A percentile compares a stretch with the other conserved stretches of the same genome.
Evolutionary conservation across 2,113 vertebrate genomes (phyloP).

Genomic region (Eupsittula cactorum): DNA sequence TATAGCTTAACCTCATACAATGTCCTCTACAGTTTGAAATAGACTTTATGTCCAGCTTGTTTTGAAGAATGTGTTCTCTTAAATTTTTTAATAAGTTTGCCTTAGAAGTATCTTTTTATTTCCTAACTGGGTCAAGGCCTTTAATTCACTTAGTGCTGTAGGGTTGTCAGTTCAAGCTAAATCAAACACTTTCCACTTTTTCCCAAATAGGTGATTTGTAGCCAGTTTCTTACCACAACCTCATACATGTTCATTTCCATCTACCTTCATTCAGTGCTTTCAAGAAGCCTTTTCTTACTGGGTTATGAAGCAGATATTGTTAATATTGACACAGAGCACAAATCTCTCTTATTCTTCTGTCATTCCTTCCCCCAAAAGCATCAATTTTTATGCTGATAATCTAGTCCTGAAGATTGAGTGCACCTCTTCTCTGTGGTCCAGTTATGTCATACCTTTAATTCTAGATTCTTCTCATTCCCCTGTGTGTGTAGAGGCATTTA

Average conservation of each 20-base stretch:
- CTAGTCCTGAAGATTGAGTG: neutral
- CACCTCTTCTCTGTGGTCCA: neutral
- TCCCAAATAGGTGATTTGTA: neutral
- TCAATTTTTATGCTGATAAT: neutral
- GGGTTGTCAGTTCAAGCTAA: neutral
- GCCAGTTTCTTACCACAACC: neutral
- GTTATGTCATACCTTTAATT: neutral
- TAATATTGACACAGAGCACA: neutral
- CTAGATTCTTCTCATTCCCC: neutral
- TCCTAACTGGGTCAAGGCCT: neutral
- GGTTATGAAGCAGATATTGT: neutral
- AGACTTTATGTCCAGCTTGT: neutral
- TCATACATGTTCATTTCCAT: neutral
- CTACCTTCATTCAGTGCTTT: neutral
- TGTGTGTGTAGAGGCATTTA: neutral
- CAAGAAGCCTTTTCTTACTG: neutral
- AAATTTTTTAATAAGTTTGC: neutral
- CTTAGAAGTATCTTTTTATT: neutral
- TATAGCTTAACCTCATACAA: neutral
- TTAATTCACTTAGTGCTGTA: neutral
- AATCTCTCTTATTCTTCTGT: neutral
- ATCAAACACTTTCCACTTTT: neutral
- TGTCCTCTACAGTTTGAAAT: neutral
- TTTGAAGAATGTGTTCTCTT: neutral
- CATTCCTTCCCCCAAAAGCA: neutral